A percentile compares a stretch with the other conserved stretches of the same genome.
phyloP scores from a whole-genome alignment of 1,140 invertebrate species.

The Semibalanus balanoides region DNA sequence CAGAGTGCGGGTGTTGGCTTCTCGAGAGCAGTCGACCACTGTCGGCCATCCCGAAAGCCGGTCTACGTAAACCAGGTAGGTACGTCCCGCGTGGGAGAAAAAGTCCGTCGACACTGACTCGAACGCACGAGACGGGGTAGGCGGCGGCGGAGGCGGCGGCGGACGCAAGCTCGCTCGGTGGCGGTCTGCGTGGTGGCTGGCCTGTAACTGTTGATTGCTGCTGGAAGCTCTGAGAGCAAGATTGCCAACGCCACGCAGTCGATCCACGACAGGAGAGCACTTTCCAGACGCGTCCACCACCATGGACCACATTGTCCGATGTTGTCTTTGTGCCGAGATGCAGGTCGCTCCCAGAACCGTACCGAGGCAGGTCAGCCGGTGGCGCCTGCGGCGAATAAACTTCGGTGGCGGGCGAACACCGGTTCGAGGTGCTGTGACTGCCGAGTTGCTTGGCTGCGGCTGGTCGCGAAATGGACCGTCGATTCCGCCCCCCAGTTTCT shows the following conservation, averaged over 20 bases:
- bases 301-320: background rate
- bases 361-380: background rate
- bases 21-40: no score
- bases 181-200: background rate
- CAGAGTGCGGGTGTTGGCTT: no score
- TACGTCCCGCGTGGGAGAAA: no score
- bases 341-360: background rate
- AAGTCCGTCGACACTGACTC: no score
- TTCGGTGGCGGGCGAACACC: background rate
- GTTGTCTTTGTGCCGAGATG: background rate
- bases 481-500: slow-evolving; percentile 4
- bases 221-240: background rate
- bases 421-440: background rate
- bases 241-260: slow-evolving; percentile 6
- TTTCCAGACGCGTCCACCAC: slow-evolving; percentile 7
- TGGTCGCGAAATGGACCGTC: slow-evolving; percentile 6
- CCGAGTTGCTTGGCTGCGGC: background rate
- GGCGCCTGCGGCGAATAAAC: background rate
- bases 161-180: background rate
- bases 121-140: background rate
- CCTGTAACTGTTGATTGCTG: background rate
- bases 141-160: background rate
- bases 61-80: no score
- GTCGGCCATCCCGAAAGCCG: no score
- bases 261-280: slow-evolving; percentile 5